Percentiles rank a stretch among this genome's conserved stretches.
Evolutionary conservation across 1,140 invertebrate genomes (phyloP).

Genomic region (Drosophila bifasciata): DNA sequence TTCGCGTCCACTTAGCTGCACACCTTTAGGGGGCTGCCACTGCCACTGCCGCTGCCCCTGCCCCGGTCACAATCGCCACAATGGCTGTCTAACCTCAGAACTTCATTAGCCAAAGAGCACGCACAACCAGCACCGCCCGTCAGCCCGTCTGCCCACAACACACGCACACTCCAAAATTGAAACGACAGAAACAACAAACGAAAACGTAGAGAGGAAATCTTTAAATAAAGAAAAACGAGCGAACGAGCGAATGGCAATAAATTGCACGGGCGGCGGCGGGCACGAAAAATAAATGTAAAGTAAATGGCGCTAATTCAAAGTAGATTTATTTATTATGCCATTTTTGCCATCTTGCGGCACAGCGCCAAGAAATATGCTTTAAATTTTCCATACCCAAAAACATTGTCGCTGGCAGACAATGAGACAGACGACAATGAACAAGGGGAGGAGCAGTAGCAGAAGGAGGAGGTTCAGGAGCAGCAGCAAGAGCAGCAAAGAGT

Average conservation of each 20-base stretch:
- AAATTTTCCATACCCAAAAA: slow-evolving; percentile 61
- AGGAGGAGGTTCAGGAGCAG: slow-evolving; percentile 30
- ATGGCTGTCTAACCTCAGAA: slow-evolving; percentile 66
- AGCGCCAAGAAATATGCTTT: slow-evolving; percentile 77
- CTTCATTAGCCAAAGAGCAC: slow-evolving; percentile 81
- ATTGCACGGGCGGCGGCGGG: slow-evolving; percentile 53
- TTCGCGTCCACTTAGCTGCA: slow-evolving; percentile 46
- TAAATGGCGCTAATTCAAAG: slow-evolving; percentile 82
- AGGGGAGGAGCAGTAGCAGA: slow-evolving; percentile 22
- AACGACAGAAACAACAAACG: slow-evolving; percentile 57
- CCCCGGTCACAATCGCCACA: no score
- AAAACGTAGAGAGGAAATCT: slow-evolving; percentile 11
- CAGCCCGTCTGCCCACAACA: no score
- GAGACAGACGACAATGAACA: slow-evolving; percentile 28
- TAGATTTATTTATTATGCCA: slow-evolving; percentile 81
- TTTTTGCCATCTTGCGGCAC: slow-evolving; percentile 63
- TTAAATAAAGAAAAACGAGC: slow-evolving; percentile 18
- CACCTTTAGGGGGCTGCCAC: slow-evolving; percentile 35
- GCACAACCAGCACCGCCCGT: slow-evolving; percentile 35
- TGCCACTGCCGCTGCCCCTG: no score
- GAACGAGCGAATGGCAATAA: slow-evolving; percentile 58
- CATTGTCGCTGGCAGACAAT: slow-evolving; percentile 46
- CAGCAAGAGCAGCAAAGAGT: slow-evolving; percentile 1
- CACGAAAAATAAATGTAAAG: slow-evolving; percentile 79
- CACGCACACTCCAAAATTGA: slow-evolving; percentile 32